Evolutionary conservation across 2,113 vertebrate genomes (phyloP).

Genomic region (Bettongia penicillata): DNA sequence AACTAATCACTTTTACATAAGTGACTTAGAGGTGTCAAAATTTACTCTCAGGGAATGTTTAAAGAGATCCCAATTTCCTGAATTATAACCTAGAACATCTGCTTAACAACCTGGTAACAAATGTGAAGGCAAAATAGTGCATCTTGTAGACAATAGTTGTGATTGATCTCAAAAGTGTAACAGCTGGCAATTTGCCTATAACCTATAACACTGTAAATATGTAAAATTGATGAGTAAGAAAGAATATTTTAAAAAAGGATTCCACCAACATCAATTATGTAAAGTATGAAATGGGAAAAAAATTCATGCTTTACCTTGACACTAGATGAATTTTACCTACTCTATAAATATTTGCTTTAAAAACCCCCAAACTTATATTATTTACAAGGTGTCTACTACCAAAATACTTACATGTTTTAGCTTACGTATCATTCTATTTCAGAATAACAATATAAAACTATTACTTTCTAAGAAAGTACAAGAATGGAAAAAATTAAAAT

Average conservation of each 20-base stretch:
- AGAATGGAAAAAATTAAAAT: background rate
- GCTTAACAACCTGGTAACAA: conserved; percentile 79
- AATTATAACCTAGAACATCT: conserved; percentile 79
- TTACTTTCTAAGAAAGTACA: no score
- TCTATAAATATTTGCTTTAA: background rate
- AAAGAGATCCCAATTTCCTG: conserved; percentile 74
- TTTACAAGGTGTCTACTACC: background rate
- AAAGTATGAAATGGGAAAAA: conserved; percentile 44
- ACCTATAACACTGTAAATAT: conserved; percentile 68
- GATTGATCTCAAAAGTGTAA: conserved; percentile 74
- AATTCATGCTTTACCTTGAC: background rate
- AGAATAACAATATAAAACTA: conserved; percentile 17
- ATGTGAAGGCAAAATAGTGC: conserved; percentile 69
- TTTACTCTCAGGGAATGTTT: conserved; percentile 76
- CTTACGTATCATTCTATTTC: conserved; percentile 32
- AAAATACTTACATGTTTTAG: background rate
- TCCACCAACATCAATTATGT: conserved; percentile 50
- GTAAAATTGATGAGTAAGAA: conserved; percentile 46
- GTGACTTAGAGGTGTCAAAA: conserved; percentile 78
- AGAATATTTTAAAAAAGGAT: conserved; percentile 52
- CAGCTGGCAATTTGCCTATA: conserved; percentile 73
- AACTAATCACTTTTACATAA: conserved; percentile 80
- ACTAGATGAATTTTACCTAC: background rate
- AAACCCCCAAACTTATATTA: background rate
- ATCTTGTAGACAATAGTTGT: conserved; percentile 60